Conservation (phyloP, 37 sponge, comb jelly and placozoan genomes). For the Geodia barretti region DNA sequence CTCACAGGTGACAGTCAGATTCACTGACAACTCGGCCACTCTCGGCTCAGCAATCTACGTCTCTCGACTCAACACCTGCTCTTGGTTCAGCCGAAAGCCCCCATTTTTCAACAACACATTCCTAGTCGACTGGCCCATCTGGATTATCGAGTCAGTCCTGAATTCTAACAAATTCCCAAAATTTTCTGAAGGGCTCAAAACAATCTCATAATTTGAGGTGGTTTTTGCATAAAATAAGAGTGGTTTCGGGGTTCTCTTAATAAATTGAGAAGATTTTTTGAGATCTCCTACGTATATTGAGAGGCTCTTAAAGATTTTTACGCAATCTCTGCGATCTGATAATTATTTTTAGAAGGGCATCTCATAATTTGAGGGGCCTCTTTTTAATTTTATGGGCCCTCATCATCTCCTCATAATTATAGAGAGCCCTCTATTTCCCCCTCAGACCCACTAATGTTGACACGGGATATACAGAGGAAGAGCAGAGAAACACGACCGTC, state of each 20-base stretch:
- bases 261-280: too few relatives aligned
- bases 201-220: too few relatives aligned
- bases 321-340: too few relatives aligned
- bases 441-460: neutral
- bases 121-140: constrained; percentile 42
- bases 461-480: neutral
- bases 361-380: too few relatives aligned
- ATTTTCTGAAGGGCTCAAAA: too few relatives aligned
- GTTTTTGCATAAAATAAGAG: too few relatives aligned
- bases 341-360: too few relatives aligned
- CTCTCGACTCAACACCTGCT: constrained; percentile 33
- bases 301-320: too few relatives aligned
- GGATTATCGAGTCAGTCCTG: constrained; percentile 27
- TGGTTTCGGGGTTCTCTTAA: too few relatives aligned
- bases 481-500: neutral
- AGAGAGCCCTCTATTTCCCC: neutral
- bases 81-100: constrained; percentile 14
- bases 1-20: constrained; percentile 34
- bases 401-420: neutral
- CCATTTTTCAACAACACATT: constrained; percentile 38
- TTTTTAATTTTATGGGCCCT: too few relatives aligned
- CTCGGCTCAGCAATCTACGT: constrained; percentile 55
- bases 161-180: too few relatives aligned
- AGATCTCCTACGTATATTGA: too few relatives aligned
- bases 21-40: constrained; percentile 33